Base-by-base conservation (phyloP, 2,888 invertebrate species). In the Neria commutata region DNA sequence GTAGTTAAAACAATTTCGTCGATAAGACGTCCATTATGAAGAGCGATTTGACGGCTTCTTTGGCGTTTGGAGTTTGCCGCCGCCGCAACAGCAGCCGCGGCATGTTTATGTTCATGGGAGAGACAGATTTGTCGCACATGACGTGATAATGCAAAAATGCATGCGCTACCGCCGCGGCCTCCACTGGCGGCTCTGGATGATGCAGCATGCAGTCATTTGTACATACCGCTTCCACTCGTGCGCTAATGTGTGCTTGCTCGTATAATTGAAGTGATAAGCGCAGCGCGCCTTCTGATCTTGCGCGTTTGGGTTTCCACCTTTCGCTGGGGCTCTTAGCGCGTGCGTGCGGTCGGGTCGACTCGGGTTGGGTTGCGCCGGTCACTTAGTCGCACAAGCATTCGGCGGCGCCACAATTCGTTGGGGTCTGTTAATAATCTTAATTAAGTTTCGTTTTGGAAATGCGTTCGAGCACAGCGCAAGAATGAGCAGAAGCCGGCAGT, bases 41-140 rank as follows among this genome's bases (percentile, higher is more conserved):
- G 75, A 77, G 74, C 76, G 71, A 75, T 76, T 76, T 76, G 76
- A 76, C 75, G 76, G 76, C 76, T 76, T 73, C 69, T 67, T 65
- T 65, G 64, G 57, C 66, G 71, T 76, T 76, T 77, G 68, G 73
- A 73, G 68, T 75, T 74, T 69, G 73, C 76, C 76, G 77, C 64
- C 62, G 16, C 25, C 24, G 45, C 33, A 3, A 21, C 2, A 19
- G 49, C 58, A 29, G 16, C 49, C 54, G 26, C 54, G 29, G 24
- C 33, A 54, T 17, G 47, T 19, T 10, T 42, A 19, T 47, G 51
- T 29, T 58, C 50, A 52, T 21, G 56, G 47, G 60, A 56, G 55
- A 58, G 60, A 63, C 63, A 62, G 52, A 65, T 65, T 67, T 67
- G 67, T 67, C 65, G 63, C 67, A 61, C 63, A 64, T 64, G 58